phyloP scores from a whole-genome alignment of 2,888 invertebrate genomes.

The Sericinus montela region DNA sequence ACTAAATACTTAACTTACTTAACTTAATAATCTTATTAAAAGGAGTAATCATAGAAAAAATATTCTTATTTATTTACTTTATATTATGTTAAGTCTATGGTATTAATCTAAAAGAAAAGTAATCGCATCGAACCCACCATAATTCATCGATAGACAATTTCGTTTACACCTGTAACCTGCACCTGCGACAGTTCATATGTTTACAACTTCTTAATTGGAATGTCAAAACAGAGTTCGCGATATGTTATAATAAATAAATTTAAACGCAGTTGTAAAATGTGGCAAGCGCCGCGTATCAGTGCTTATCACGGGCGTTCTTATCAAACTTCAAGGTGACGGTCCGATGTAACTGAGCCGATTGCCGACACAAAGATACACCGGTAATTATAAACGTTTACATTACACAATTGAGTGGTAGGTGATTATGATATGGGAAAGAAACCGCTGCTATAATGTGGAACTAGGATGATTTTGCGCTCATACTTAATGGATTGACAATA shows the following conservation, averaged over 20 bases:
- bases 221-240: not conserved
- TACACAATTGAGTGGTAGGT: conserved; percentile 12
- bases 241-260: conserved; percentile 20
- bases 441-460: too few relatives aligned
- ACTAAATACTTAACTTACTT: too few relatives aligned
- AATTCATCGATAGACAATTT: too few relatives aligned
- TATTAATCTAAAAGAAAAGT: too few relatives aligned
- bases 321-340: conserved; percentile 72
- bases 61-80: too few relatives aligned
- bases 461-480: too few relatives aligned
- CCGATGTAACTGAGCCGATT: conserved; percentile 59
- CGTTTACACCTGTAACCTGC: too few relatives aligned
- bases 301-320: conserved; percentile 50
- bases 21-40: too few relatives aligned
- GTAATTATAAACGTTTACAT: conserved; percentile 11
- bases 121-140: too few relatives aligned
- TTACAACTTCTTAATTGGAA: not conserved
- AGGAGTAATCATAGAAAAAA: too few relatives aligned
- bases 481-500: too few relatives aligned
- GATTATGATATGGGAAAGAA: not conserved
- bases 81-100: too few relatives aligned
- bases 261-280: conserved; percentile 24
- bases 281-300: conserved; percentile 36
- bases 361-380: conserved; percentile 26
- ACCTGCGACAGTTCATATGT: not conserved